phyloP scores from a whole-genome alignment of 1,140 invertebrate genomes.

The Cardiocondyla obscurior region DNA sequence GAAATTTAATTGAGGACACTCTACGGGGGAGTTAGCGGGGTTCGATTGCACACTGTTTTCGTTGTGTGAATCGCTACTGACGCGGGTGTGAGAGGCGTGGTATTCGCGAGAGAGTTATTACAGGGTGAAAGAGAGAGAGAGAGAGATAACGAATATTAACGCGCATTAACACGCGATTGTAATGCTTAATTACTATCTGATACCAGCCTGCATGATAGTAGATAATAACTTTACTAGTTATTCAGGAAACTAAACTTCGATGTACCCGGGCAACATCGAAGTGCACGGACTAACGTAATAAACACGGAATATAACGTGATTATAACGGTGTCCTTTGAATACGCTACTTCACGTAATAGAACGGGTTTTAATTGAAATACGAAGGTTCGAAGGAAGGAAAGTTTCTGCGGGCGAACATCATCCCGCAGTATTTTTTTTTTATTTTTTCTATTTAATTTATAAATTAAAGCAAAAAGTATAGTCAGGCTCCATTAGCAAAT shows the following conservation, averaged over 20 bases:
- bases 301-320: neutral
- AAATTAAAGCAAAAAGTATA: neutral
- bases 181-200: constrained; percentile 41
- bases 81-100: neutral
- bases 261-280: constrained; percentile 7
- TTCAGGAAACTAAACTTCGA: constrained; percentile 40
- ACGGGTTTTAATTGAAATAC: neutral
- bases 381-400: neutral
- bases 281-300: constrained; percentile 9
- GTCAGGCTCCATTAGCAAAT: constrained; percentile 8
- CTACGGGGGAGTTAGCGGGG: neutral
- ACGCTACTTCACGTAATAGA: neutral
- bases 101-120: neutral
- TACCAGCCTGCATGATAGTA: constrained; percentile 3
- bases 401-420: neutral
- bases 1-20: constrained; percentile 6
- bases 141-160: neutral
- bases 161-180: neutral
- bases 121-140: no score
- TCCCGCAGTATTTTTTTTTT: no score
- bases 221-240: constrained; percentile 46
- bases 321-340: neutral
- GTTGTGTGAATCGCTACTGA: neutral
- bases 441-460: neutral
- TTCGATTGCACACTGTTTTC: neutral